These are phyloP conservation scores for Pelosia muscerda DNA, from an alignment of 2,888 invertebrate genomes.

Conservation along the genomic window DNA sequence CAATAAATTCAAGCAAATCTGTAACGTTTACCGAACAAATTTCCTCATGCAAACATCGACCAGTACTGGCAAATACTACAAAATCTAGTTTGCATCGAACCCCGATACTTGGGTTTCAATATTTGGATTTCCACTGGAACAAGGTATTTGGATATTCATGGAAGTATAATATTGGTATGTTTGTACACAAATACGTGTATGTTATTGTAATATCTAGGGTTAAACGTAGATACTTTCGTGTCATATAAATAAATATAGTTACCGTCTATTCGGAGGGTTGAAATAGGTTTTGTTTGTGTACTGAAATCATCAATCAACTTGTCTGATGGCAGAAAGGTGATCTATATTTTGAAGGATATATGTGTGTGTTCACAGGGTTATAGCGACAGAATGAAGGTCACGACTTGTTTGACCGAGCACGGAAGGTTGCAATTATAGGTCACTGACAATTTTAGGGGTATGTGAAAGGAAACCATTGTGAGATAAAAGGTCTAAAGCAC, in stretches of 20 bases:
- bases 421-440: not conserved
- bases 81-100: slow-evolving; percentile 60
- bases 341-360: not conserved
- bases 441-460: not conserved
- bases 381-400: not conserved
- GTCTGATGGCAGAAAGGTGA: not conserved
- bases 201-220: slow-evolving; percentile 14
- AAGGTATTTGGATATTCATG: slow-evolving; percentile 47
- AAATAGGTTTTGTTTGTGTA: slow-evolving; percentile 13
- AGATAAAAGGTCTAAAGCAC: no score
- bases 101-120: slow-evolving; percentile 53
- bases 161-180: slow-evolving; percentile 47
- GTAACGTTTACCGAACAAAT: slow-evolving; percentile 37
- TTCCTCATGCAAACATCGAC: slow-evolving; percentile 46
- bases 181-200: slow-evolving; percentile 13
- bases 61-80: slow-evolving; percentile 54
- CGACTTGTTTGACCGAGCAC: not conserved
- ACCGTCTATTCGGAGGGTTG: not conserved
- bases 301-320: slow-evolving; percentile 13
- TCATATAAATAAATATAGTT: slow-evolving; percentile 17
- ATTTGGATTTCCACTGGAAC: slow-evolving; percentile 55
- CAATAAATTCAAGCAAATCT: slow-evolving; percentile 31
- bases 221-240: slow-evolving; percentile 12
- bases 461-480: no score
- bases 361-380: not conserved